Evolutionary conservation across 2,797 vertebrate species (phyloP), one percentile per base, ranked within the genome.

Genomic region (Alca torda): DNA sequence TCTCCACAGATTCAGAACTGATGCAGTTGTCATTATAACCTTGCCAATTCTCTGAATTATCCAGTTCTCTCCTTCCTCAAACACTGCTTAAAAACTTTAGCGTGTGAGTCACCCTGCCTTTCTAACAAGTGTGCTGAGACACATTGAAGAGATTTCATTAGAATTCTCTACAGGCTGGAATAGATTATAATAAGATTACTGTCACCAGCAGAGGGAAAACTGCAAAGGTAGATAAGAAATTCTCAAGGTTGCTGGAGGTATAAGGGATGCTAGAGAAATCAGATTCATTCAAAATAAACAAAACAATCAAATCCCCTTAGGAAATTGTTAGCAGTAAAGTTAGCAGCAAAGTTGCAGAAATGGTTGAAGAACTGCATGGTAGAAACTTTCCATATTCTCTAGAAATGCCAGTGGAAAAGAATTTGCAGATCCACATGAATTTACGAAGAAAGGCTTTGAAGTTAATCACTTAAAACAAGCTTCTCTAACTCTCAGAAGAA

Each of bases 121-220:
- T 60, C 67, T 82, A 85, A 85, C 56, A 67, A 84, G 75, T 4
- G 37, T 87, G 78, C 70, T 92, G 56, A 84, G 70, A 56, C 70
- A 84, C 59, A n/a, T 0, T 41, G 70, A 60, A 67, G 63, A 63
- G 63, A 76, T 89, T 90, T 87, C 84, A 88, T 96, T 94, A 94
- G 86, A 92, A 90, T 95, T 87, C 90, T 94, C 84, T 65, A 11
- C 80, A 77, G 90, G 56, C 48, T 72, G 45, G 64, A 92, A 79
- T 87, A 96, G 95, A 95, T 96, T 89, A 90, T 91, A 90, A 80
- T 90, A 76, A 92, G 93, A 95, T 96, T 93, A 92, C 75, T 94
- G 70, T 87, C 37, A 63, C 64, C 60, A 92, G 64, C 75, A 87
- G 56, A 87, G 48, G 48, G 72, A 84, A 96, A 94, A 89, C 89